phyloP scores from a whole-genome alignment of 2,888 invertebrate genomes.

The Xestoiulus laeticollis region DNA sequence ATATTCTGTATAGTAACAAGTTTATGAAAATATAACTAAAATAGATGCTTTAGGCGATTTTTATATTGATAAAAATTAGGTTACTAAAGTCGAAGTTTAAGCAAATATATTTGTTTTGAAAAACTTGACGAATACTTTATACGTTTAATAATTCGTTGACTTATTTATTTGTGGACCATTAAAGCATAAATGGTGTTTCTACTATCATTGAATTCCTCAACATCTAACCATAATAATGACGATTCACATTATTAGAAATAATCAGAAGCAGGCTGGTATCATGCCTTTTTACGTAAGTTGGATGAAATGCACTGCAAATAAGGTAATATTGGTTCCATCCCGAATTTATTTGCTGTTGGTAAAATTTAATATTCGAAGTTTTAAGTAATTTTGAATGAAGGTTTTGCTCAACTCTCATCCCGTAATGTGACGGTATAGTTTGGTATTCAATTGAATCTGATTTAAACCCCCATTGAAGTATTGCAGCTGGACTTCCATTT shows the following conservation, averaged over 20 bases:
- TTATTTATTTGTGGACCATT: too few species aligned
- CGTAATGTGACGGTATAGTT: not conserved
- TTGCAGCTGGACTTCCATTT: constrained; percentile 36
- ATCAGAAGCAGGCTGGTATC: not conserved
- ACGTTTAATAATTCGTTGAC: too few species aligned
- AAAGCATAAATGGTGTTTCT: too few species aligned
- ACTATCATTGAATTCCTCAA: too few species aligned
- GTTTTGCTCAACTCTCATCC: not conserved
- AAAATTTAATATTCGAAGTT: not conserved
- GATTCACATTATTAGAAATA: not conserved
- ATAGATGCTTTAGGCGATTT: too few species aligned
- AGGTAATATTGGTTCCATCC: not conserved
- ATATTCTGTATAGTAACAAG: too few species aligned
- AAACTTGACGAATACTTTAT: too few species aligned
- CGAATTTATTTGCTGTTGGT: not conserved
- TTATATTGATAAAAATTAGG: too few species aligned
- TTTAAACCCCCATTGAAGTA: not conserved
- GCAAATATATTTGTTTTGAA: too few species aligned
- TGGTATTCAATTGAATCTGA: not conserved
- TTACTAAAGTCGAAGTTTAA: too few species aligned
- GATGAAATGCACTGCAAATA: not conserved
- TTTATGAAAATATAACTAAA: too few species aligned
- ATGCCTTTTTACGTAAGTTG: not conserved
- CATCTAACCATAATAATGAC: not conserved
- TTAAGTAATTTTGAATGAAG: not conserved